Percentiles rank a stretch among this genome's conserved stretches.
Conservation (phyloP, 2,888 invertebrate genomes). For the Drosophila conformis region DNA sequence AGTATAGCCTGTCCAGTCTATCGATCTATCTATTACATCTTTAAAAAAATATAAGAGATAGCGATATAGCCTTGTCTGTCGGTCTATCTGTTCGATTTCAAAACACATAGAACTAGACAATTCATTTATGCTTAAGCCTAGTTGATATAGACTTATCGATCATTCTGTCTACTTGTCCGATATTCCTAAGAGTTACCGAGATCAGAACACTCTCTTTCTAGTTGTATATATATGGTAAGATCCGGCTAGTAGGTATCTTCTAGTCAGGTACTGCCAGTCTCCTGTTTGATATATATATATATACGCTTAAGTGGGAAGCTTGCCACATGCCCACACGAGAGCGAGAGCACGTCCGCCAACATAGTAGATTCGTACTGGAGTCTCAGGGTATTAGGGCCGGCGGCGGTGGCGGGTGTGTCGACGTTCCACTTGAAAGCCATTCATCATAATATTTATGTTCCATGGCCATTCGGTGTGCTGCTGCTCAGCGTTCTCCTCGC, state of each 20-base stretch:
- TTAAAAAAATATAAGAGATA: background rate
- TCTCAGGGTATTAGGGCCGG: constrained; percentile 43
- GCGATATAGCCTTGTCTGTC: background rate
- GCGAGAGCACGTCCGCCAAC: constrained; percentile 25
- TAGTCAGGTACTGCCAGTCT: background rate
- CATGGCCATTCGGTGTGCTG: constrained; percentile 45
- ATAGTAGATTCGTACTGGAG: constrained; percentile 29
- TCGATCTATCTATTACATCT: no score
- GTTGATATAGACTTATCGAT: background rate
- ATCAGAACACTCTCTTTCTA: background rate
- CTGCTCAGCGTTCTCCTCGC: constrained; percentile 37
- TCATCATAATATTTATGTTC: constrained; percentile 68
- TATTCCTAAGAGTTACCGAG: background rate
- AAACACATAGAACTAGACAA: background rate
- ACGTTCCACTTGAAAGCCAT: constrained; percentile 80
- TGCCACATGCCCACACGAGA: constrained; percentile 51
- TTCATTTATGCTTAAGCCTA: background rate
- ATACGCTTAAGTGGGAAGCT: constrained; percentile 36
- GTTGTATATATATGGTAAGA: background rate
- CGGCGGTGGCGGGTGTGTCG: constrained; percentile 22
- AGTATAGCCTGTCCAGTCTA: background rate
- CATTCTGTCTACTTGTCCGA: background rate
- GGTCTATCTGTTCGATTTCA: background rate
- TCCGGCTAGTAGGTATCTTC: background rate
- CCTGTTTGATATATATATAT: constrained; percentile 1